These are phyloP conservation scores for human DNA, from an alignment of 2,113 vertebrate genomes.

Conservation along the genomic window GRCh38 chr22:24943501-24944000, in stretches of 20 bases:
- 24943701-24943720: background rate
- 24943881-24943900: background rate
- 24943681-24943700: background rate
- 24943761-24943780: background rate
- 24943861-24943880: background rate
- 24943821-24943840: background rate
- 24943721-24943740: background rate
- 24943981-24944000: background rate
- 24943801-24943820: no score
- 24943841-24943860: no score
- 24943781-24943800: background rate
- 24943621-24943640: background rate
- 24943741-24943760: background rate
- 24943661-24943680: background rate
- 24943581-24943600: background rate
- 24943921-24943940: accelerated
- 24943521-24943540: background rate
- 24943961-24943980: background rate
- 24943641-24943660: background rate
- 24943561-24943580: no score
- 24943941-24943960: background rate
- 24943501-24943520: background rate
- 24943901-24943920: background rate
- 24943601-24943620: background rate
- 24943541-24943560: background rate